Evolutionary conservation across 2,888 invertebrate species (phyloP), one percentile per base, ranked within the genome.

Genomic region (Himalopsyche japonica): DNA sequence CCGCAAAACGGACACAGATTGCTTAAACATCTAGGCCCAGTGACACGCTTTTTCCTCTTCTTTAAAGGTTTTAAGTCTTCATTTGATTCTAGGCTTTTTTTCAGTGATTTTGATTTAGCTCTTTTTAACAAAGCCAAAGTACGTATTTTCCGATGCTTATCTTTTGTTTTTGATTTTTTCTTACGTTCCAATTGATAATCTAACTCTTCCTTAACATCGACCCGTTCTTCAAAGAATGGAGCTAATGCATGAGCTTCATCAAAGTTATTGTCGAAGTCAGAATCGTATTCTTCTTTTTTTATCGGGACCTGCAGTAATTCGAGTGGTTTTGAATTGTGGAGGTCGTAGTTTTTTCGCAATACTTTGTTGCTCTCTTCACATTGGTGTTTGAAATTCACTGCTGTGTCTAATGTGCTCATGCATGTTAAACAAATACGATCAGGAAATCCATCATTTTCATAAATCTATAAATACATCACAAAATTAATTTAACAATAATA

Each of bases 1-100:
- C 86, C 84, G n/a, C 86, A 86, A 57, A 82, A 86, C 12, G 86
- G 82, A 30, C 86, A 86, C 20, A 86, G 76, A 24, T 84, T 84
- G 24, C 84, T 70, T 30, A 70, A 70, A 70, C 70, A 70, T 27
- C 70, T 70, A 30, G 70, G 70, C 5, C 70, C 70, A 15, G 70
- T 70, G 8, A 70, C 27, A 5, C 70, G 70, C n/a, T 70, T 70
- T 15, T 70, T 70, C 15, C 70, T 24, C 27, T 70, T 70, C 12
- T 70, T 70, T 3, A 70, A 70, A 30, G 70, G 70, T 27, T 70
- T 70, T 27, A 70, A 2, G 12, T 70, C 70, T 12, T 70, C 70
- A 27, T 27, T 70, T 15, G 30, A 15, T 70, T 70, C 70, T 20
- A 70, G 15, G 30, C 30, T 70, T 70, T 70, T 70, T 27, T 30